These are phyloP conservation scores for Cheilosia scutellata DNA, from an alignment of 2,888 invertebrate species.

Conservation along the genomic window DNA sequence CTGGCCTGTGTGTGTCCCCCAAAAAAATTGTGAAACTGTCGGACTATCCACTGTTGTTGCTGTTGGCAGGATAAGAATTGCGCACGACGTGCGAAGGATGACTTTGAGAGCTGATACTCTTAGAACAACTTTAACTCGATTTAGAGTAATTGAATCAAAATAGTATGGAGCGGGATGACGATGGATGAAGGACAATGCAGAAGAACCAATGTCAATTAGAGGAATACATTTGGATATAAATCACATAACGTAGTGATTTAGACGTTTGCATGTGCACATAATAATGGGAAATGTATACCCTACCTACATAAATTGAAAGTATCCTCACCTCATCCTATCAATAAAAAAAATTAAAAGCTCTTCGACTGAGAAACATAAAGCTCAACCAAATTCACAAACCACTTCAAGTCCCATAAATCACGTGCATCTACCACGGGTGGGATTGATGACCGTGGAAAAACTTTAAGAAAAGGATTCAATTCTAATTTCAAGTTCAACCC, in stretches of 20 bases:
- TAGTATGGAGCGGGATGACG: background rate
- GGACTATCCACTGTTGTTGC: constrained; percentile 32
- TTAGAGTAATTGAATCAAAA: constrained; percentile 49
- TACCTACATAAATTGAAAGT: background rate
- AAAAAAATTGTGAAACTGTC: background rate
- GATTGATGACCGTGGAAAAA: constrained; percentile 8
- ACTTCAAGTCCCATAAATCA: background rate
- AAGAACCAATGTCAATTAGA: constrained; percentile 34
- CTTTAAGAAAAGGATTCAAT: constrained; percentile 38
- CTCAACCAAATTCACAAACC: constrained; percentile 62
- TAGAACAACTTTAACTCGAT: constrained; percentile 44
- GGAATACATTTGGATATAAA: constrained; percentile 42
- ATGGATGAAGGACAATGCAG: constrained; percentile 2
- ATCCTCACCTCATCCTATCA: no score
- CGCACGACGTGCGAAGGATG: constrained; percentile 6
- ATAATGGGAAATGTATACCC: background rate
- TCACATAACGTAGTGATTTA: constrained; percentile 16
- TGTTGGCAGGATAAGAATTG: constrained; percentile 29
- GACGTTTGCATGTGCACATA: constrained; percentile 12
- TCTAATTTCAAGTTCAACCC: constrained; percentile 45
- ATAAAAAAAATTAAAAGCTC: constrained; percentile 29
- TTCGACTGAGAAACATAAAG: constrained; percentile 29
- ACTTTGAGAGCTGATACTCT: constrained; percentile 25
- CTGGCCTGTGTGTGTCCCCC: constrained; percentile 27
- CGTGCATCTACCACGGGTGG: constrained; percentile 59